phyloP scores from a whole-genome alignment of 1,140 invertebrate genomes.

The Eriocheir sinensis region DNA sequence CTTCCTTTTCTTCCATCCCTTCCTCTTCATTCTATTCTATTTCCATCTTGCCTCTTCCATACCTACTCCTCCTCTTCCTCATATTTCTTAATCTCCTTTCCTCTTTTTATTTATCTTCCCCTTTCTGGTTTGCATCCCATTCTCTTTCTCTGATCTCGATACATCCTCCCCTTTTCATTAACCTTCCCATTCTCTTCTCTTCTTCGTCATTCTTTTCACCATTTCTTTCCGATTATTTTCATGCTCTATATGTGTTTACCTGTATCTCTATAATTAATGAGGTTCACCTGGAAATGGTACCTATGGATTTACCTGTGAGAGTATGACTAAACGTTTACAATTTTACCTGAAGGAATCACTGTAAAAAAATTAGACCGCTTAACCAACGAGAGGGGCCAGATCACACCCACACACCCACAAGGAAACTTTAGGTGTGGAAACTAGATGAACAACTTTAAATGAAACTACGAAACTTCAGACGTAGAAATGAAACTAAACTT shows the following conservation, averaged over 20 bases:
- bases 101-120: not conserved
- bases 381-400: too few relatives aligned
- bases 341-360: too few relatives aligned
- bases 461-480: too few relatives aligned
- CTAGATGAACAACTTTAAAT: too few relatives aligned
- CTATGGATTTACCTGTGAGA: too few relatives aligned
- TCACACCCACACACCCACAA: too few relatives aligned
- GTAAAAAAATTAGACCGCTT: too few relatives aligned
- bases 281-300: too few relatives aligned
- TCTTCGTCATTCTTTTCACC: not conserved
- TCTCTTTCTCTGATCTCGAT: not conserved
- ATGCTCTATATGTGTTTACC: not conserved
- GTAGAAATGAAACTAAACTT: too few relatives aligned
- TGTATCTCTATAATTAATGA: too few relatives aligned
- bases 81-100: not conserved
- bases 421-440: too few relatives aligned
- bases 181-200: not conserved
- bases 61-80: not conserved
- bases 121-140: not conserved
- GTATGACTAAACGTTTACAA: too few relatives aligned
- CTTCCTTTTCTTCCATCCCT: slow-evolving; percentile 1
- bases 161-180: not conserved
- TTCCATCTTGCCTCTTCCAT: not conserved
- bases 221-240: not conserved
- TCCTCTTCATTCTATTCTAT: slow-evolving; percentile 10